A percentile compares a stretch with the other conserved stretches of the same genome.
These are phyloP conservation scores for Dendrolimus pini DNA, from an alignment of 2,888 invertebrate species.

Conservation along the genomic window DNA sequence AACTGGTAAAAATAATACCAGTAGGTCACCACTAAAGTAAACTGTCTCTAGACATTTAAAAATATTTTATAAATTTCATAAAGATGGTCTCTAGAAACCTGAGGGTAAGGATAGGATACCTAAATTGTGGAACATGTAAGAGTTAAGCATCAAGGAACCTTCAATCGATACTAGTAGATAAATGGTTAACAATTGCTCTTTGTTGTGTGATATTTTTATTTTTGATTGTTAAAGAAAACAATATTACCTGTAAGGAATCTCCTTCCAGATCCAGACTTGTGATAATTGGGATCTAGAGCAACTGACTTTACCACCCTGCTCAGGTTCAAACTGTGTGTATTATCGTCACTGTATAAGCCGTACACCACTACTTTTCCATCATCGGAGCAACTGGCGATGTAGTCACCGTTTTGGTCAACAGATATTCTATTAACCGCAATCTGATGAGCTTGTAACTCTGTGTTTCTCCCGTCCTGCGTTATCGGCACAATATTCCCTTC, in stretches of 20 bases:
- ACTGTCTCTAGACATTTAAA: too few species aligned
- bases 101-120: too few species aligned
- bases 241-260: slow-evolving; percentile 84
- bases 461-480: slow-evolving; percentile 76
- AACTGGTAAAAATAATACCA: too few species aligned
- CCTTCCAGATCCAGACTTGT: slow-evolving; percentile 84
- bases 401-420: slow-evolving; percentile 95
- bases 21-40: too few species aligned
- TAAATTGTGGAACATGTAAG: too few species aligned
- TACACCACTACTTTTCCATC: slow-evolving; percentile 92
- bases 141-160: too few species aligned
- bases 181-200: too few species aligned
- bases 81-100: too few species aligned
- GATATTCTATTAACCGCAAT: slow-evolving; percentile 97
- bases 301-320: slow-evolving; percentile 91
- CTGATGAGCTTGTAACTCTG: slow-evolving; percentile 86
- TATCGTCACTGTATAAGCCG: slow-evolving; percentile 90
- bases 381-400: slow-evolving; percentile 94
- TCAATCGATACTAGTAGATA: too few species aligned
- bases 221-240: not conserved
- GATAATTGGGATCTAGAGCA: slow-evolving; percentile 89
- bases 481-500: slow-evolving; percentile 86
- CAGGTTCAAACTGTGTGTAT: slow-evolving; percentile 86
- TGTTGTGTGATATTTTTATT: not conserved
- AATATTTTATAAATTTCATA: too few species aligned